Evolutionary conservation across 2,888 invertebrate genomes (phyloP), one percentile per base, ranked within the genome.

Genomic region (Proisotoma minuta): DNA sequence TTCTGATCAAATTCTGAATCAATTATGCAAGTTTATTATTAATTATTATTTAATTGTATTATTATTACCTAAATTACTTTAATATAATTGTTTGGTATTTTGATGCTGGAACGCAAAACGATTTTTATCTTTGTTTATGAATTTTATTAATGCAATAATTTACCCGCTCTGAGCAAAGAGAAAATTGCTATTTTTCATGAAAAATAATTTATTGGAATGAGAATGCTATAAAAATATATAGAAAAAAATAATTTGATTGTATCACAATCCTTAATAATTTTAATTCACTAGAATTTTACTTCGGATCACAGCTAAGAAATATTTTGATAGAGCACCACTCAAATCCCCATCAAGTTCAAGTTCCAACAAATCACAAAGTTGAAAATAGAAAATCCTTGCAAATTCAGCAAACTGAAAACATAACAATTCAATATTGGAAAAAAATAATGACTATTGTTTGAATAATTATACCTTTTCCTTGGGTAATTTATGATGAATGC

Each of bases 311-410:
- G 43, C 43, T 48, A 26, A 63, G 18, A 66, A 58, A 40, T 63
- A 66, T 26, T 60, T 59, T 15, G 62, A 53, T 10, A 66, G 43
- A 22, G 48, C 57, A 47, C 49, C 54, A 57, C 57, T 56, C 26
- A 66, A 60, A 29, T 51, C 60, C 4, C 28, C 47, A 10, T 66
- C 49, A 29, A 66, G 34, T 22, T 63, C 66, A 27, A 64, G 22
- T 26, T 65, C 64, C 54, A 69, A 29, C 60, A 69, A 64, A 23
- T 69, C 69, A 54, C 69, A 69, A 34, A 69, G 60, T 47, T 63
- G 58, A 3, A 66, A 62, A 48, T 69, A 69, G 15, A 63, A 48
- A 12, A 60, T 27, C 1, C 57, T 47, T n/a, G 69, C 61, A 15
- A 66, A 50, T 26, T 24, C 40, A 20, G 56, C 53, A 60, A 69